Evolutionary conservation across 1,140 invertebrate species (phyloP).

Genomic region (Aphelinus certus): DNA sequence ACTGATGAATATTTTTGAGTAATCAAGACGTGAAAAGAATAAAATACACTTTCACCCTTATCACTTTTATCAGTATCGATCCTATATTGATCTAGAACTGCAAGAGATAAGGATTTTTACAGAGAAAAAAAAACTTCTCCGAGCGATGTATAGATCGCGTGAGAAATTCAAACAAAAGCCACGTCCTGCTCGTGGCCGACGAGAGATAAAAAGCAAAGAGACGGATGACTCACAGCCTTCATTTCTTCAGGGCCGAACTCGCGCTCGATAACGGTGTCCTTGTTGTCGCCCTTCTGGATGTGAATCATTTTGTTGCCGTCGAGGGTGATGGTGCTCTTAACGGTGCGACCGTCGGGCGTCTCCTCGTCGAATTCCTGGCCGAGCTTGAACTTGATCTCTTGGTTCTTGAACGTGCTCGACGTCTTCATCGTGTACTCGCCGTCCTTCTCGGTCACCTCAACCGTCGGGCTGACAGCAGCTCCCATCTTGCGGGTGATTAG

Average conservation of each 20-base stretch:
- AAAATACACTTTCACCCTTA: not conserved
- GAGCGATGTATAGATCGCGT: too few relatives aligned
- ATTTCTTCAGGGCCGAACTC: conserved; percentile 77
- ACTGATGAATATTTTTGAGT: not conserved
- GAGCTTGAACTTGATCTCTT: conserved; percentile 80
- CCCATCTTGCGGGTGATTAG: conserved; percentile 80
- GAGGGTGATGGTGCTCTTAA: conserved; percentile 76
- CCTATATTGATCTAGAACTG: too few relatives aligned
- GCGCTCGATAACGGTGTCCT: conserved; percentile 72
- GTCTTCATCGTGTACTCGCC: conserved; percentile 79
- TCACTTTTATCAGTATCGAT: too few relatives aligned
- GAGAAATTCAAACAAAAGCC: too few relatives aligned
- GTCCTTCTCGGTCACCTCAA: conserved; percentile 77
- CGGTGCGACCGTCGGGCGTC: conserved; percentile 84
- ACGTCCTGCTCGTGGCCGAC: too few relatives aligned
- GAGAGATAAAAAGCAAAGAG: too few relatives aligned
- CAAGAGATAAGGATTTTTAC: too few relatives aligned
- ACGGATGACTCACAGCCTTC: conserved; percentile 68
- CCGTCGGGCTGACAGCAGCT: conserved; percentile 75
- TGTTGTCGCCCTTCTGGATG: conserved; percentile 74
- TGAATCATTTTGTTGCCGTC: conserved; percentile 78
- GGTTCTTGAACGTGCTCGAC: conserved; percentile 85
- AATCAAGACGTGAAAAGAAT: not conserved
- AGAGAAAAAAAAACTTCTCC: too few relatives aligned
- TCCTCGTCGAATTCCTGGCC: conserved; percentile 87